phyloP scores from a whole-genome alignment of 2,797 vertebrate species.

The Lophotriccus pileatus region DNA sequence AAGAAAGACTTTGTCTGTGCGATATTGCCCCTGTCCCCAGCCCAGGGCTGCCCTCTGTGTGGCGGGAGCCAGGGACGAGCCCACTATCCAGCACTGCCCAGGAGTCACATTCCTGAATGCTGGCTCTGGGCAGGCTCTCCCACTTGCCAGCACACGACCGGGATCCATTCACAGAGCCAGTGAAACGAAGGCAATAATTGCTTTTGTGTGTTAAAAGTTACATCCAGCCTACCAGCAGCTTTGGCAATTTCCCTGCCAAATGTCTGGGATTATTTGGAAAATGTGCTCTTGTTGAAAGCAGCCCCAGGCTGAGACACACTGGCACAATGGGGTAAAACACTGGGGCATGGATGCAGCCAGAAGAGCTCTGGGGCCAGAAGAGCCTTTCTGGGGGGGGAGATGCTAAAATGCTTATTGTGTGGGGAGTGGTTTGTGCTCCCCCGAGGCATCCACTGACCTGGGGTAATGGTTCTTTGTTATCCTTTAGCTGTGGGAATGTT shows the following conservation, averaged over 20 bases:
- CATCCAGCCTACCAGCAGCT: background rate
- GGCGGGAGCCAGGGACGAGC: background rate
- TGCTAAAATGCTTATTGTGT: background rate
- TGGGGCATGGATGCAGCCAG: background rate
- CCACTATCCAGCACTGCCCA: background rate
- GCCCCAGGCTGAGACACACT: background rate
- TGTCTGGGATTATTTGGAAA: constrained; percentile 22
- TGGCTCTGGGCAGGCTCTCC: background rate
- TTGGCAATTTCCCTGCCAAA: constrained; percentile 39
- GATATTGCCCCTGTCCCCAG: background rate
- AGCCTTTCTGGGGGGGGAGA: background rate
- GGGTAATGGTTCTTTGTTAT: background rate
- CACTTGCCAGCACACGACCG: background rate
- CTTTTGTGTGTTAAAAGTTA: background rate
- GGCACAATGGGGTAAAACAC: background rate
- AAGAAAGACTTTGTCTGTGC: background rate
- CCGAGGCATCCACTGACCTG: background rate
- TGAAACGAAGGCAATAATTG: background rate
- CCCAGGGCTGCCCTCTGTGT: background rate
- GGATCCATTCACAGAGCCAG: background rate
- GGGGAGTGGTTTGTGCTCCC: background rate
- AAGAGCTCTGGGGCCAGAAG: background rate
- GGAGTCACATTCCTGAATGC: background rate
- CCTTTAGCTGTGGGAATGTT: background rate
- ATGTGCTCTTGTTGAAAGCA: background rate